Base-by-base conservation (phyloP, 2,797 vertebrate species). In the Semaprochilodus insignis region DNA sequence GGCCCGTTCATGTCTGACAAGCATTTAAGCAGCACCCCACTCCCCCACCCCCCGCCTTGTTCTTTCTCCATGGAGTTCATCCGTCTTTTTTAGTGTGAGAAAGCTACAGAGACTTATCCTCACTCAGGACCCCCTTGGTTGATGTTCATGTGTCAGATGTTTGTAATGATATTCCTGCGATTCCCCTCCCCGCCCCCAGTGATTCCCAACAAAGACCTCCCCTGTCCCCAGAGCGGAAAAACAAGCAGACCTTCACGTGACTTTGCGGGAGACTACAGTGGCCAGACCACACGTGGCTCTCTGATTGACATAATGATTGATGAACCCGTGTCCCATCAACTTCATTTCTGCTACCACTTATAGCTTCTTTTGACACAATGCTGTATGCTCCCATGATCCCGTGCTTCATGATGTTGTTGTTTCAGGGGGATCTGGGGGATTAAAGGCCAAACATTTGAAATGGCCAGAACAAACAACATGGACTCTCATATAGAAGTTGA, bases 231-330 rank as follows among this genome's bases (percentile, higher is more conserved):
- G 74, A 55, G 81, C 40, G 76, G 81, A 74, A 83, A 81, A 85
- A 83, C 81, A 85, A 85, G 82, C 83, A 85, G 83, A 48, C 48
- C 80, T 81, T 77, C 60, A 25, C n/a, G 27, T 75, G 81, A 73
- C 66, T 66, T 83, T 67, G 71, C 79, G 34, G 81, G 81, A 85
- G 81, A 40, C 34, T 27, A 17, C 21, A 71, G 78, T 81, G 44
- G 63, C 60, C 27, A 16, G 62, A 74, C 81, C 57, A 69, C 83
- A 85, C 81, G 44, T 83, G 75, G 40, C 13, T 67, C 31, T 27
- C 52, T 73, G 59, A 52, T 44, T 84, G 83, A 85, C 84, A 85
- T 57, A 51, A 80, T 87, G 83, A 85, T 80, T 72, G 83, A 85
- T 77, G 79, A 83, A 44, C 51, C 34, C 76, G 73, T n/a, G 23